These are phyloP conservation scores for Lophochroa leadbeateri DNA, from an alignment of 2,113 vertebrate species.

Conservation along the genomic window DNA sequence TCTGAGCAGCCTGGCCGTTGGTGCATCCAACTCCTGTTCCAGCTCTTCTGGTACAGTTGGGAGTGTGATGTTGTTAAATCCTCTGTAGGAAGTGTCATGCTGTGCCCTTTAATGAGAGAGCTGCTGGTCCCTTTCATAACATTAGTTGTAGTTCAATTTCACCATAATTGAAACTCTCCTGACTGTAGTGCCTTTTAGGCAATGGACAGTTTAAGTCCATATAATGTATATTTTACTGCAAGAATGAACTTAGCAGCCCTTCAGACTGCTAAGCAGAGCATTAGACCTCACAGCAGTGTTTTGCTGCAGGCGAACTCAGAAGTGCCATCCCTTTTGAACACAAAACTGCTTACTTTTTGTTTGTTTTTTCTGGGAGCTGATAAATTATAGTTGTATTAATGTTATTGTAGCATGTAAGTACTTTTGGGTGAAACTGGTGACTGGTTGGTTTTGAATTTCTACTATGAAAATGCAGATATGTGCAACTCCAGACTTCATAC, in stretches of 20 bases:
- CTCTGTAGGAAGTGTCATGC: background rate
- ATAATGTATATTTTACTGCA: background rate
- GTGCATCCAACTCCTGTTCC: background rate
- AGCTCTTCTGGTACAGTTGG: background rate
- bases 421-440: background rate
- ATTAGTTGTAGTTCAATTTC: constrained; percentile 1
- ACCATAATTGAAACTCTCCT: background rate
- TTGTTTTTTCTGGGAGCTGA: background rate
- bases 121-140: constrained; percentile 20
- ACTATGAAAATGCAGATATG: background rate
- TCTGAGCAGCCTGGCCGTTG: background rate
- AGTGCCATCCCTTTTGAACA: background rate
- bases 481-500: accelerated
- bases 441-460: background rate
- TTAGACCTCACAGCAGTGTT: background rate
- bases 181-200: background rate
- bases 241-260: background rate
- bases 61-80: background rate
- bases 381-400: background rate
- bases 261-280: background rate
- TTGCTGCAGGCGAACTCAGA: background rate
- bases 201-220: background rate
- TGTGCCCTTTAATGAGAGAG: background rate
- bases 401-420: background rate
- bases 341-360: background rate